Evolutionary conservation across 2,113 vertebrate genomes (phyloP).

Genomic region (Sitta europaea): DNA sequence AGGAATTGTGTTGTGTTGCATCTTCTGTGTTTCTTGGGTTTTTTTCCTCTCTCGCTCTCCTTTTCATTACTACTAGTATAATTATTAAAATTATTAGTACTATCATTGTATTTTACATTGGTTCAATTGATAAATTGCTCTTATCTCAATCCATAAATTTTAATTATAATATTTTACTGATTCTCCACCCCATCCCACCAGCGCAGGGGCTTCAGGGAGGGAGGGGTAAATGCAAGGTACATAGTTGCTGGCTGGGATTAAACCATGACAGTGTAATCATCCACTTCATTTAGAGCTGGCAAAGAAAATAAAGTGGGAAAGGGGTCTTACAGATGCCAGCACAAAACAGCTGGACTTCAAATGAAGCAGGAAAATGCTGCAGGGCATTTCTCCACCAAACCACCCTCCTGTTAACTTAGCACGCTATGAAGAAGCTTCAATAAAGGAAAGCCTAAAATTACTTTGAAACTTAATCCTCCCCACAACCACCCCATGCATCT

Average conservation of each 20-base stretch:
- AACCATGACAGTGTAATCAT: background rate
- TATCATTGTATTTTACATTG: background rate
- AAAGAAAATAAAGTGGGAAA: background rate
- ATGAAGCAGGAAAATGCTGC: background rate
- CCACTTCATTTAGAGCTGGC: background rate
- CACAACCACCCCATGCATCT: accelerated
- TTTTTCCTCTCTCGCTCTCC: background rate
- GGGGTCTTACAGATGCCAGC: background rate
- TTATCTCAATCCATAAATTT: background rate
- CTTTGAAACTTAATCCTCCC: background rate
- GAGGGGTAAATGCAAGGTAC: background rate
- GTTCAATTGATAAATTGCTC: background rate
- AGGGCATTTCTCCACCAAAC: background rate
- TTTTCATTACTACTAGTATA: background rate
- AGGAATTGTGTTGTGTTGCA: accelerated
- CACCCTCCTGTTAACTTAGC: background rate
- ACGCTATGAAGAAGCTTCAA: background rate
- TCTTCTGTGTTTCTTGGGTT: background rate
- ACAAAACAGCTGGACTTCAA: background rate
- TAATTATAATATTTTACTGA: background rate
- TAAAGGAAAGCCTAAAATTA: background rate
- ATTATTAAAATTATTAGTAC: background rate
- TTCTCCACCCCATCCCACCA: background rate
- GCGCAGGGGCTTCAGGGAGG: background rate
- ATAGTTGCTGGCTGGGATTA: background rate